Percentiles rank a stretch among this genome's conserved stretches.
These are phyloP conservation scores for Gallinago media DNA, from an alignment of 2,113 vertebrate genomes.

Conservation along the genomic window DNA sequence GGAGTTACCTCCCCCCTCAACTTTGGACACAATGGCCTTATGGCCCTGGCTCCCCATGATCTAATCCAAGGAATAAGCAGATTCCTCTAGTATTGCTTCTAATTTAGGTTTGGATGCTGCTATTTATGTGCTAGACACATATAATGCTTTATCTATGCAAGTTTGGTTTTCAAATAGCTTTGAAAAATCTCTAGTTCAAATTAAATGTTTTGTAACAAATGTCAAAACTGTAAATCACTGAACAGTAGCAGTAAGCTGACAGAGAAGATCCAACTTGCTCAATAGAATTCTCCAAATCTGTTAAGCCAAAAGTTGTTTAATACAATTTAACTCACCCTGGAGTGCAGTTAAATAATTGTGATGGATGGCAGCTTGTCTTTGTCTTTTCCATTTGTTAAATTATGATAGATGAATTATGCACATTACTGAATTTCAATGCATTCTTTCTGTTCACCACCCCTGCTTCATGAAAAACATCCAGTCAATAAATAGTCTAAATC, in stretches of 20 bases:
- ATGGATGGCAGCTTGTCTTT: slow-evolving; percentile 84
- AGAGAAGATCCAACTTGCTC: slow-evolving; percentile 33
- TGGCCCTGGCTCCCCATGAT: fast-evolving
- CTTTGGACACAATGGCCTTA: not conserved
- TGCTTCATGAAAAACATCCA: slow-evolving; percentile 78
- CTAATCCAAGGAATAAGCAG: not conserved
- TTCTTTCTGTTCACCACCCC: slow-evolving; percentile 69
- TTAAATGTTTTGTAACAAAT: slow-evolving; percentile 47
- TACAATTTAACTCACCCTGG: slow-evolving; percentile 78
- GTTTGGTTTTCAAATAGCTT: slow-evolving; percentile 21
- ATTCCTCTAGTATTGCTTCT: not conserved
- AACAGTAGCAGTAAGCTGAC: slow-evolving; percentile 36
- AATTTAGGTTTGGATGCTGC: not conserved
- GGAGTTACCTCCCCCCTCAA: not conserved
- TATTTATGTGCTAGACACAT: not conserved
- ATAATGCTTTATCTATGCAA: not conserved
- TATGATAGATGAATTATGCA: slow-evolving; percentile 86
- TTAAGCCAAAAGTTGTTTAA: slow-evolving; percentile 76
- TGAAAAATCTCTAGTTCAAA: slow-evolving; percentile 41
- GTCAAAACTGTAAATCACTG: slow-evolving; percentile 55
- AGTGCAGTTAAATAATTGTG: slow-evolving; percentile 79
- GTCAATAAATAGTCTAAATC: slow-evolving; percentile 79
- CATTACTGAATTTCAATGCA: slow-evolving; percentile 72
- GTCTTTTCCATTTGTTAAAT: slow-evolving; percentile 81
- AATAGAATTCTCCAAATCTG: slow-evolving; percentile 56